Evolutionary conservation across 2,888 invertebrate genomes (phyloP), one percentile per base, ranked within the genome.

Genomic region (Tribolium freemani): DNA sequence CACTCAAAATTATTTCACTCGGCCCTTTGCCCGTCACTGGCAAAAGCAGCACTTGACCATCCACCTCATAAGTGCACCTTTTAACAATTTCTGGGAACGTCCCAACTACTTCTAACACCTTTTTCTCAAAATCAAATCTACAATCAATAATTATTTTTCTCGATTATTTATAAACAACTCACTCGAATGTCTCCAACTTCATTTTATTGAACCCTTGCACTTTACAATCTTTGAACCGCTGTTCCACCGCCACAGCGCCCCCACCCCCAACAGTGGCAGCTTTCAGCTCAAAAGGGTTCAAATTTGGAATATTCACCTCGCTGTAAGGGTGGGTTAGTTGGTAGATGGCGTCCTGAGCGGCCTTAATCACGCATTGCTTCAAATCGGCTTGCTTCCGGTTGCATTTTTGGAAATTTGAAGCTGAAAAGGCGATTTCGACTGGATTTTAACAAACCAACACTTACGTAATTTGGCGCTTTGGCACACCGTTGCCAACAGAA

Each of bases 341-440:
- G 2, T 6, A 9, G n/a, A 63, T 2, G 0, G 10, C 63, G 10
- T 31, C 10, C 9, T 63, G 13, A 1, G 38, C 63, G 0, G 63
- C 63, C 2, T 30, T 11, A 1, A 38, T 5, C 0, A 51, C 13
- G 11, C 63, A 63, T 30, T 50, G 6, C 5, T 31, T 11, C 1
- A 63, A 51, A n/a, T 63, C 38, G 6, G 38, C 16, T 9, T 51
- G 11, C 38, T 63, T 63, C 5, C 63, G 30, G 38, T 51, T 50
- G 8, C 63, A 63, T 44, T 38, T 63, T 63, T 63, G 50, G 10
- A 63, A 63, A 51, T 13, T 63, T 48, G 63, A 11, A 0, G 63
- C 63, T 63, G 10, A 51, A 63, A 60, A 31, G 1, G 1, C 16
- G 2, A 1, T 16, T 16, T 16, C 16, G 16, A 2, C 16, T 2